A percentile compares a stretch with the other conserved stretches of the same genome.
phyloP scores from a whole-genome alignment of 2,797 vertebrate genomes.

The Liasis olivaceus region DNA sequence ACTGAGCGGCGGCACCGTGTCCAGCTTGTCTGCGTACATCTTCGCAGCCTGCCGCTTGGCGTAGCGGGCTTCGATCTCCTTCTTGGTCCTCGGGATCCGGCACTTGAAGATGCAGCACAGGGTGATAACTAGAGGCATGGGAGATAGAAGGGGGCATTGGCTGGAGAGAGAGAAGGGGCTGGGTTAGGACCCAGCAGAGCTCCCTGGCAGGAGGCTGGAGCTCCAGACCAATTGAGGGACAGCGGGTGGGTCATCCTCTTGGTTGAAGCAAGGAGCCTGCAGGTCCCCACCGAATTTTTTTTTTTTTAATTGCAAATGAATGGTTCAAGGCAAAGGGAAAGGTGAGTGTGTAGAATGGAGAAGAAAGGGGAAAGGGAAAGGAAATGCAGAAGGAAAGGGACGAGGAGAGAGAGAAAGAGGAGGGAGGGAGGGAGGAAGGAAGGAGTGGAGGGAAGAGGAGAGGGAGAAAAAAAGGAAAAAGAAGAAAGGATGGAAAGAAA shows the following conservation, averaged over 20 bases:
- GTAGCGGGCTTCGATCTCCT: slow-evolving; percentile 94
- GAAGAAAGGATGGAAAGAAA: not conserved
- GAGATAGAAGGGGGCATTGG: not conserved
- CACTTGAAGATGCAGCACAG: slow-evolving; percentile 98
- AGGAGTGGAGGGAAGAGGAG: not conserved
- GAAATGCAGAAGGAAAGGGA: not conserved
- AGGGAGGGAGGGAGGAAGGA: not conserved
- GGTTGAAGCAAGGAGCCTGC: no score
- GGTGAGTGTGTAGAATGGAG: not conserved
- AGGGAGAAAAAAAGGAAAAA: not conserved
- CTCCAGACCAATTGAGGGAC: not conserved
- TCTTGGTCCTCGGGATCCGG: slow-evolving; percentile 92
- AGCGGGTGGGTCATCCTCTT: no score
- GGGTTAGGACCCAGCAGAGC: not conserved
- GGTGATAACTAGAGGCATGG: slow-evolving; percentile 83
- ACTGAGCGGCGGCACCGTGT: slow-evolving; percentile 88
- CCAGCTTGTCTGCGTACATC: slow-evolving; percentile 92
- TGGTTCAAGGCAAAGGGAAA: not conserved
- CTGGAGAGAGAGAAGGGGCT: not conserved
- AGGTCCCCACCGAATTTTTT: no score
- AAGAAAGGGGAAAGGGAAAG: not conserved
- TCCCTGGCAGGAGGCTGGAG: not conserved
- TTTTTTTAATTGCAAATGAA: not conserved
- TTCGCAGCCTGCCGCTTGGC: slow-evolving; percentile 90
- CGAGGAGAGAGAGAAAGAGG: not conserved